Conservation (phyloP, 1,140 invertebrate species). For the Sweltsa coloradensis region DNA sequence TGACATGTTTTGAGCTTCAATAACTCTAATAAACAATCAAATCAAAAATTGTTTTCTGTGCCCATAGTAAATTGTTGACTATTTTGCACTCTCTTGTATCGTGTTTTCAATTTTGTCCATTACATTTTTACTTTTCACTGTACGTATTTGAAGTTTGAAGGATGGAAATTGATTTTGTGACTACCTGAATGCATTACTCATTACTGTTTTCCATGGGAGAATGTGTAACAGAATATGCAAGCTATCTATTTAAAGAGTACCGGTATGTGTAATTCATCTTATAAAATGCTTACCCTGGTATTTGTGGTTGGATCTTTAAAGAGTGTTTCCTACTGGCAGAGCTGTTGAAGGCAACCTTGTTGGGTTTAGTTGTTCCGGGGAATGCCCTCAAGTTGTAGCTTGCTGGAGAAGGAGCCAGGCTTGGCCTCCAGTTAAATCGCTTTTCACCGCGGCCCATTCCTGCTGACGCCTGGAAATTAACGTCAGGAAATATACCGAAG, state of each 20-base stretch:
- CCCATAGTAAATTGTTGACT: no score
- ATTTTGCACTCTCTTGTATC: no score
- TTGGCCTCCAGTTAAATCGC: background rate
- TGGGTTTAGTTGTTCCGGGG: background rate
- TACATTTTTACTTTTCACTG: no score
- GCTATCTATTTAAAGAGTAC: background rate
- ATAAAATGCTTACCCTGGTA: background rate
- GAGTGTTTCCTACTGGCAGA: no score
- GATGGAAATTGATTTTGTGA: background rate
- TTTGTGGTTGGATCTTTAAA: no score
- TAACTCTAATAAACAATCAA: no score
- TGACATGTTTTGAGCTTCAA: no score
- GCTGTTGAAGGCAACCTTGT: background rate
- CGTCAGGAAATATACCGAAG: background rate
- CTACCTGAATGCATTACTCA: background rate
- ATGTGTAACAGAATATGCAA: background rate
- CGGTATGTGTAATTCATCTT: background rate
- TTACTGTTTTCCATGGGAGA: background rate
- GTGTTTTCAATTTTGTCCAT: no score
- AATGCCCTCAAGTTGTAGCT: slow-evolving; percentile 1
- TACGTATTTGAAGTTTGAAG: background rate
- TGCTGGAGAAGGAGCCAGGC: background rate
- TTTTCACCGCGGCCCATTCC: background rate
- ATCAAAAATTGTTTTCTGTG: no score
- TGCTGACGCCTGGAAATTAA: background rate